Base-by-base conservation (phyloP, 2,797 vertebrate species). In the Falco concolor region DNA sequence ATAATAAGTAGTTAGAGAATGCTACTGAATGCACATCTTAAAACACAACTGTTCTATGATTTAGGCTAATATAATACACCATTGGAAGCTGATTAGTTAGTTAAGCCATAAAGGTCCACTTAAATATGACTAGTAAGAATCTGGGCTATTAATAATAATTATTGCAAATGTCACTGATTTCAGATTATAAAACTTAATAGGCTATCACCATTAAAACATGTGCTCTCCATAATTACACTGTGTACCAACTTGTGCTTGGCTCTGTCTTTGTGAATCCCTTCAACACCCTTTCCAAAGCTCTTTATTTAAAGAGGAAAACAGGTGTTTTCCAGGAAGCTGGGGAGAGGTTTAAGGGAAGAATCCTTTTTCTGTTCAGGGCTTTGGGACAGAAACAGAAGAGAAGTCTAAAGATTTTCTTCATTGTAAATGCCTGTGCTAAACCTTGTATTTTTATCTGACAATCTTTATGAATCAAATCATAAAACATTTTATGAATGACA, bases 141-240 rank as follows among this genome's bases (percentile, higher is more conserved):
- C 77, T 23, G 53, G 54, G 72, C 50, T 93, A 95, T 97, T 97
- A 97, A 96, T 97, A 96, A 95, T 91, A 78, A 97, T 96, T 94
- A 97, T 96, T 90, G 95, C 61, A 96, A 97, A 97, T 96, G 96
- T 96, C 97, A 97, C 94, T 92, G 90, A 94, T 97, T 96, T 96
- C 82, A 94, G 88, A 85, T 88, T 59, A 94, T 97, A 95, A 97
- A 97, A 96, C 65, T 94, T 95, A 96, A 97, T 96, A 94, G 96
- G 80, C 79, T 95, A 95, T 95, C 61, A 84, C 86, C 68, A 90
- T 93, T 95, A 93, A 90, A 96, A 95, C 94, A 95, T 97, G 94
- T 96, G 95, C 54, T 96, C 36, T 76, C 64, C 32, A 13, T 95
- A 96, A 97, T 81, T 96, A 94, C n/a, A 32, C 40, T 96, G 94